Evolutionary conservation across 2,888 invertebrate species (phyloP).

Genomic region (Lacanobia oleracea): DNA sequence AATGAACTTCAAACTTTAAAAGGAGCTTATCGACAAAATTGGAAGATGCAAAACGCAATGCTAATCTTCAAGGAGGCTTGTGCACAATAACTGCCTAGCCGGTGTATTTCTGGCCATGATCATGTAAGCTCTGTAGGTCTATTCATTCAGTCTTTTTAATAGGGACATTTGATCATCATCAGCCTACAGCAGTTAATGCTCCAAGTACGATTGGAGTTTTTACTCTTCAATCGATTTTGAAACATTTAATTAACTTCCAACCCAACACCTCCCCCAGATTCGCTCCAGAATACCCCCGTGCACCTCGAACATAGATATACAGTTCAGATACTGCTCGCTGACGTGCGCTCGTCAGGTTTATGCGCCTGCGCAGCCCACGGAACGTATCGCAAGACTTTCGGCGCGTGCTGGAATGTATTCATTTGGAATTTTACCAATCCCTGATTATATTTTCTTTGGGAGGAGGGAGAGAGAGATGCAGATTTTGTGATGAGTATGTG

Average conservation of each 20-base stretch:
- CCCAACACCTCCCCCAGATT: background rate
- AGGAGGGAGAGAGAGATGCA: background rate
- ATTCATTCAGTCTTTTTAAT: too few relatives aligned
- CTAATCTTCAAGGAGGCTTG: background rate
- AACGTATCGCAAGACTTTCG: conserved; percentile 41
- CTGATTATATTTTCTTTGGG: conserved; percentile 7
- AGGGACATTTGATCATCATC: too few relatives aligned
- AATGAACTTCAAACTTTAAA: too few relatives aligned
- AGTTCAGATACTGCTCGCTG: conserved; percentile 57
- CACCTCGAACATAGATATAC: conserved; percentile 60
- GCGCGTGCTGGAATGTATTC: conserved; percentile 63
- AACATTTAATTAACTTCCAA: background rate
- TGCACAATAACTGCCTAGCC: background rate
- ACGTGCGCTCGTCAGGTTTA: conserved; percentile 65
- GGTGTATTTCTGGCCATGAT: background rate
- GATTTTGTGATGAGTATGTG: conserved; percentile 1
- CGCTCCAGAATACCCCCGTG: conserved; percentile 48
- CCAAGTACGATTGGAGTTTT: too few relatives aligned
- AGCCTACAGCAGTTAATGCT: too few relatives aligned
- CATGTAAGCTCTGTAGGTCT: background rate
- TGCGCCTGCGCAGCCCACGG: conserved; percentile 50
- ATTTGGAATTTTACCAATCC: conserved; percentile 42
- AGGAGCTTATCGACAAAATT: background rate
- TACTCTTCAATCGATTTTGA: too few relatives aligned
- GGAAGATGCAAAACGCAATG: background rate